Base-by-base conservation (phyloP, 2,888 invertebrate species). In the Chymomyza caudatula region DNA sequence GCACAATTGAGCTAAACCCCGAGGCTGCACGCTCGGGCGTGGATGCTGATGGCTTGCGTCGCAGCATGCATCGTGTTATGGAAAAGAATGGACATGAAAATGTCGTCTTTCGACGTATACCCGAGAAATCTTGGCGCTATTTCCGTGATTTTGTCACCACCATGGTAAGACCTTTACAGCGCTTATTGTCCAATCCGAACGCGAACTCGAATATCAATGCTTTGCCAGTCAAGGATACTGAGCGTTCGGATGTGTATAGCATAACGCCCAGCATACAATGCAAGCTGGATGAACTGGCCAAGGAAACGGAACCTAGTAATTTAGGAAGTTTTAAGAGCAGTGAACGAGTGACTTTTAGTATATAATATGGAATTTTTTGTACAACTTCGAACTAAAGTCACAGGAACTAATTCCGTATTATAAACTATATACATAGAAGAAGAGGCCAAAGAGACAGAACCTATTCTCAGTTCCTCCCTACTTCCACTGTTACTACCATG, bases 131-230 rank as follows among this genome's bases (percentile, higher is more conserved):
- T 25, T 89, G 95, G 85, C 93, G 95, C 60, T 96, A 94, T 86
- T 92, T 95, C 58, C 94, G 95, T 88, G 96, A 96, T 89, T 93
- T 95, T 85, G 96, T 97, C 91, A 97, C 96, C 23, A 96, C 96
- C 0, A 92, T 98, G 85, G 96, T 98, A 75, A 98, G 97, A 78
- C 66, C 68, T 54, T 20, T 71, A 2, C 17, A 20, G 22, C 51
- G 29, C 11, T 2, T 37, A 37, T 37, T 37, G 29, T 37, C 11
- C 29, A 37, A 37, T 4, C 11, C 29, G 2, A 37, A 37, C 11
- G 29, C 11, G 11, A 37, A 11, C 11, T 11, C 29, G 29, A 11
- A 37, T 3, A 11, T 59, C 13, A 37, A 8, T 1, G 29, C 11
- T 11, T 37, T 37, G 29, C 29, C 29, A 8, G 74, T 77, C 20